Evolutionary conservation across 37 sponge, comb jelly and placozoan genomes (phyloP), one percentile per base, ranked within the genome.

Genomic region (Oscarella lobularis): DNA sequence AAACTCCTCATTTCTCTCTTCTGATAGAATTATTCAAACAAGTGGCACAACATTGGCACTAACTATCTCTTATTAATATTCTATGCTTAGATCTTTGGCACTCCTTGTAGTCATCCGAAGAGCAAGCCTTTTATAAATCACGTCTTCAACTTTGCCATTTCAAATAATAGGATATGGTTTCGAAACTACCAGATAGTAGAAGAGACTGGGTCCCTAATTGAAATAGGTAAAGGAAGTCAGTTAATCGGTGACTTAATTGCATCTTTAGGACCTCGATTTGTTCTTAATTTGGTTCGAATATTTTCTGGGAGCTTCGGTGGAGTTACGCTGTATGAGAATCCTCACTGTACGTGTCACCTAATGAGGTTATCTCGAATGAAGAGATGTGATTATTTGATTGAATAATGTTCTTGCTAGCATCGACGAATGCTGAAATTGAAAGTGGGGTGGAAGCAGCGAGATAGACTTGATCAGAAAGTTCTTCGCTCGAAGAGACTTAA

Each of bases 271-370:
- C 99, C 99, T 33, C 73, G 99, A 3, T 94, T 98, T 84, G 85
- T 83, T 3, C 67, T 98, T 78, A 87, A 94, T 67, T 40, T 87
- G 29, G 88, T 98, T 37, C 87, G 89, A 48, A 82, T 93, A 2
- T 98, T 98, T 85, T 83, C 71, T 27, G 99, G 99, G 2, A 94
- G 95, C 39, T 98, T 98, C 84, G 84, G 87, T 40, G 99, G 99
- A 29, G 36, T 78, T 5, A 85, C 87, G 29, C 77, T 98, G 5
- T 98, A 89, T 68, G 92, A 94, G 37, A 98, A 98, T 71, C 92
- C 90, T 3, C 67, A 79, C 65, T n/a, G n/a, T 98, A 94, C 75
- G 38, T 87, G 5, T 81, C 95, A 33, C 99, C 99, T 1, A 98
- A 98, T 82, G 85, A 78, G 29, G 92, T 91, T n/a, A n/a, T n/a